phyloP scores from a whole-genome alignment of 2,113 vertebrate genomes.

The Octodon degus region DNA sequence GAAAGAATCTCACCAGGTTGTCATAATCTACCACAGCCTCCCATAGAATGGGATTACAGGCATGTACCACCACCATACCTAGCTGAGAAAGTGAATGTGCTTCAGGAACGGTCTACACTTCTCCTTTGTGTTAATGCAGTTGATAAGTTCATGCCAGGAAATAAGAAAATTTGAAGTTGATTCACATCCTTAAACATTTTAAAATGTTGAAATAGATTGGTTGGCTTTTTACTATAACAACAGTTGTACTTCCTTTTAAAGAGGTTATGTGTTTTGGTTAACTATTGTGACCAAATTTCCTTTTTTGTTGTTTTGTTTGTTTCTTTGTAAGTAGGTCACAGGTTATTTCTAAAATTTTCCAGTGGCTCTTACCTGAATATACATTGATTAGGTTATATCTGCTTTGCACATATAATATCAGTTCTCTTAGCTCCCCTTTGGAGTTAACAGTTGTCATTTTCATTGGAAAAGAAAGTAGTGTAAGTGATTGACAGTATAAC shows the following conservation, averaged over 20 bases:
- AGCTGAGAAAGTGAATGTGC: slow-evolving; percentile 28
- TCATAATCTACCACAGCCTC: background rate
- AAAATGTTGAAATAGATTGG: slow-evolving; percentile 19
- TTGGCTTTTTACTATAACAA: slow-evolving; percentile 3
- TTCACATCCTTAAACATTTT: slow-evolving; percentile 2
- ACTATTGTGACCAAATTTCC: background rate
- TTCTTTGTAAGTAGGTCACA: slow-evolving; percentile 5
- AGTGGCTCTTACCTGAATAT: background rate
- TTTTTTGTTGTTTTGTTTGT: background rate
- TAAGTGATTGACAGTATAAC: background rate
- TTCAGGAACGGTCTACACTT: background rate
- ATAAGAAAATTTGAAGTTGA: slow-evolving; percentile 25
- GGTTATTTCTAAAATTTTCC: slow-evolving; percentile 12
- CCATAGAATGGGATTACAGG: background rate
- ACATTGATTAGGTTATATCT: background rate
- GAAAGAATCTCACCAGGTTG: background rate
- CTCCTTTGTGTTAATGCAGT: slow-evolving; percentile 7
- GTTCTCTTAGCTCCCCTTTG: slow-evolving; percentile 7
- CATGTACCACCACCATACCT: background rate
- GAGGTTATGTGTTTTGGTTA: background rate
- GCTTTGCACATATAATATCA: background rate
- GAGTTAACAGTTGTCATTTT: background rate
- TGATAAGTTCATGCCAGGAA: slow-evolving; percentile 53
- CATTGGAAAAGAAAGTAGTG: background rate
- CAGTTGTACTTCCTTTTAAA: slow-evolving; percentile 1